A percentile compares a stretch with the other conserved stretches of the same genome.
phyloP scores from a whole-genome alignment of 2,797 vertebrate species.

The Myotis vivesi region DNA sequence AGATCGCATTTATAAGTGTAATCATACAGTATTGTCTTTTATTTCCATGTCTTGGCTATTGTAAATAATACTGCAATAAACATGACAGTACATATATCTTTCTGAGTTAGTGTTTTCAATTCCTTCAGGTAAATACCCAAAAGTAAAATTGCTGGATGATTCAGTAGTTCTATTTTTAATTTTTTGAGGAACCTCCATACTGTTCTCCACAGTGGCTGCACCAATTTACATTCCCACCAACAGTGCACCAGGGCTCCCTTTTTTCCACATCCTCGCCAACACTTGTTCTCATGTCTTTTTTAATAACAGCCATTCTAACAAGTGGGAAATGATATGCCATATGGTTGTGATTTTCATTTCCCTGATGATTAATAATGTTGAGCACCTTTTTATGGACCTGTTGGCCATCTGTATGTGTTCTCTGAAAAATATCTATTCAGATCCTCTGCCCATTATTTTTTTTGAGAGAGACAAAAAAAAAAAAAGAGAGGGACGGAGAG shows the following conservation, averaged over 20 bases:
- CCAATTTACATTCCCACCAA: neutral
- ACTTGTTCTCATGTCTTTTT: neutral
- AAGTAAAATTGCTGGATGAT: neutral
- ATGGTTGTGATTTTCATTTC: neutral
- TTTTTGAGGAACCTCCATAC: neutral
- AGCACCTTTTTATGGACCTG: neutral
- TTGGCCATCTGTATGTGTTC: neutral
- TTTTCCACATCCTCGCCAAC: neutral
- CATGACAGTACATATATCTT: neutral
- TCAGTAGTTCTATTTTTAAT: neutral
- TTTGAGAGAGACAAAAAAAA: no score
- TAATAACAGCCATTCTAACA: neutral
- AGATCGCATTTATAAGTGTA: neutral
- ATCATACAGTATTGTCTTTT: neutral
- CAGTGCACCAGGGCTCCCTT: neutral
- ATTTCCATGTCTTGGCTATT: neutral
- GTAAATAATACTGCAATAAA: neutral
- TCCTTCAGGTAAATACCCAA: neutral
- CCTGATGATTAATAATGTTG: neutral
- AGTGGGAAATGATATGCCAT: neutral
- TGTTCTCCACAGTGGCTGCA: neutral
- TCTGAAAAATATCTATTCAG: neutral
- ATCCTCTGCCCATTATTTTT: neutral
- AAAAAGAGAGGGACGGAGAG: no score
- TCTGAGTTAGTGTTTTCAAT: neutral